Evolutionary conservation across 1,140 invertebrate genomes (phyloP).

Genomic region (Delia radicum): DNA sequence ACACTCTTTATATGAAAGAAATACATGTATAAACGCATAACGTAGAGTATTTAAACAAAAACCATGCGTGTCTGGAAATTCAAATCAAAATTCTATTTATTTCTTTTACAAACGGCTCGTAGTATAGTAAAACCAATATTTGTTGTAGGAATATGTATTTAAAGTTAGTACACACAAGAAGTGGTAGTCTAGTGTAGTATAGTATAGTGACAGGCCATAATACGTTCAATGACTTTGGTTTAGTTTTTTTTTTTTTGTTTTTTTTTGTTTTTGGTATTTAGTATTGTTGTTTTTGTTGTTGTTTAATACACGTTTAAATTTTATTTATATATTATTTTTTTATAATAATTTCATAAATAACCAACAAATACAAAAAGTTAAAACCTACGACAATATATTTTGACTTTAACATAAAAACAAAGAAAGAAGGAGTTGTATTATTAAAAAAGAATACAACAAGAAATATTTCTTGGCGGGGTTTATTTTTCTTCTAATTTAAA

Average conservation of each 20-base stretch:
- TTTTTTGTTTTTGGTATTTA: not conserved
- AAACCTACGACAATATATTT: conserved; percentile 22
- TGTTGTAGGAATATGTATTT: not conserved
- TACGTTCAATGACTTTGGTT: conserved; percentile 16
- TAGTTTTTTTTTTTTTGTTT: not conserved
- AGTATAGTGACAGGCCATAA: conserved; percentile 5
- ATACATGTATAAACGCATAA: too few relatives aligned
- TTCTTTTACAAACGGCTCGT: not conserved
- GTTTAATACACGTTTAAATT: not conserved
- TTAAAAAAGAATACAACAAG: not conserved
- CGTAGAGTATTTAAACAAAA: not conserved
- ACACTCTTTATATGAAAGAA: too few relatives aligned
- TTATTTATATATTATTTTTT: not conserved
- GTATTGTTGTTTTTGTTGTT: not conserved
- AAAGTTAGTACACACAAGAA: too few relatives aligned
- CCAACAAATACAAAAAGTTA: not conserved
- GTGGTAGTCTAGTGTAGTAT: not conserved
- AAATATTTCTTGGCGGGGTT: not conserved
- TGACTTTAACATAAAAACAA: not conserved
- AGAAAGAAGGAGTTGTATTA: not conserved
- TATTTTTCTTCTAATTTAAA: not conserved
- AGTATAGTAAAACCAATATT: not conserved
- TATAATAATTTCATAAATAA: conserved; percentile 20
- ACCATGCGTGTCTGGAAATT: conserved; percentile 19
- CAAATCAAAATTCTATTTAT: conserved; percentile 10